Conservation (phyloP, 2,797 vertebrate genomes). For the Siniperca obscura region DNA sequence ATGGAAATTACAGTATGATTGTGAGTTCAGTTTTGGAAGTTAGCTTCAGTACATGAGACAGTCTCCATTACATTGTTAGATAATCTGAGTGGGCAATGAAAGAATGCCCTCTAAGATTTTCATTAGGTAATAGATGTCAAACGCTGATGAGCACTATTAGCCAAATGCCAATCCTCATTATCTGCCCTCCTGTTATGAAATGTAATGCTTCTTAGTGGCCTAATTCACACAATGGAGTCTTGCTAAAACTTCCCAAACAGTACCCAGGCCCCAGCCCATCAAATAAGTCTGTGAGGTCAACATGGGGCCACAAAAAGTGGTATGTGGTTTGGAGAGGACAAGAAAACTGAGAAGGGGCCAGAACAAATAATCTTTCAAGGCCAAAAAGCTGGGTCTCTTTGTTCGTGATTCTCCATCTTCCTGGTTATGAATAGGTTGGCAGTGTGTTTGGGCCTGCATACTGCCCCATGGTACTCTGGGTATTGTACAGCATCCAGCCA, state of each 20-base stretch:
- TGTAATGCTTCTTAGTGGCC: slow-evolving; percentile 36
- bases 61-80: slow-evolving; percentile 17
- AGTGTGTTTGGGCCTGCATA: slow-evolving; percentile 53
- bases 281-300: slow-evolving; percentile 47
- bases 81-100: slow-evolving; percentile 16
- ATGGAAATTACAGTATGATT: neutral
- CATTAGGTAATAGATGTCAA: slow-evolving; percentile 41
- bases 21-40: neutral
- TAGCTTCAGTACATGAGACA: neutral
- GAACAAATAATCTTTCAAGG: slow-evolving; percentile 57
- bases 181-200: slow-evolving; percentile 49
- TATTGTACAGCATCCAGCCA: slow-evolving; percentile 63
- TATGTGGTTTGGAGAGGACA: slow-evolving; percentile 21
- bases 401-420: slow-evolving; percentile 69
- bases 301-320: slow-evolving; percentile 23
- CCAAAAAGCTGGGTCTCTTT: slow-evolving; percentile 63
- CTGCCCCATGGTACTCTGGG: slow-evolving; percentile 55
- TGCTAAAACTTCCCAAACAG: slow-evolving; percentile 24
- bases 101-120: slow-evolving; percentile 23
- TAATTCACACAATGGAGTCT: slow-evolving; percentile 37
- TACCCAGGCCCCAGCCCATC: slow-evolving; percentile 12
- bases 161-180: slow-evolving; percentile 43
- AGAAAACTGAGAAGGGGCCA: slow-evolving; percentile 46
- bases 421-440: slow-evolving; percentile 75
- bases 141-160: slow-evolving; percentile 39